Base-by-base conservation (phyloP, 2,113 vertebrate species). In the Poecile atricapillus region DNA sequence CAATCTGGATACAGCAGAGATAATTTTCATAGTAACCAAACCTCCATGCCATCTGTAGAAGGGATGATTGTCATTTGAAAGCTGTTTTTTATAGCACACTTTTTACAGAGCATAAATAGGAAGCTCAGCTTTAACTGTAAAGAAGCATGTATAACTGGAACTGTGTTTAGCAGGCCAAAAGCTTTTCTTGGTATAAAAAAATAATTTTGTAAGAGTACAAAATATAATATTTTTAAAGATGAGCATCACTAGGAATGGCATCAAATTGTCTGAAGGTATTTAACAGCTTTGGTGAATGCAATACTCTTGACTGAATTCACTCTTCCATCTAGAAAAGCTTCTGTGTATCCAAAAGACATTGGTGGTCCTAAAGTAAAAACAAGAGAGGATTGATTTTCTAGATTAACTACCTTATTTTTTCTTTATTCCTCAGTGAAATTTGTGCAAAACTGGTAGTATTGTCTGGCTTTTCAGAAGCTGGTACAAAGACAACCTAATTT, bases 111-210 rank as follows among this genome's bases (percentile, higher is more conserved):
- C n/a, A 89, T 83, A 24, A 77, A 96, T 83, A 94, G 89, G 94
- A 97, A 89, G 94, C 90, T 97, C 87, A 97, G 63, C 93, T 97
- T 95, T 95, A 97, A 95, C 82, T 95, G 62, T 70, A 92, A 91
- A 83, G 92, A 90, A 90, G 79, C 46, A 5, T 22, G 9, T 19
- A 5, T 55, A 6, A 15, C 30, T 80, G 33, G 44, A 87, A 47
- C 58, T 74, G 55, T 59, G 18, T 79, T 86, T 22, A 85, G 63
- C 37, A 74, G 49, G 80, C 37, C 14, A 50, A 46, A 89, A 94
- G 44, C 52, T 86, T 28, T 81, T 63, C 68, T 55, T 79, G 16
- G 15, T 65, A 15, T 49, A 15, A 24, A 15, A 24, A 76, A 37
- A 65, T 21, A 56, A 85, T 31, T 75, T 77, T 87, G 24, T 41